Evolutionary conservation across 2,797 vertebrate species (phyloP), one percentile per base, ranked within the genome.

Genomic region (Rhinogobio ventralis): DNA sequence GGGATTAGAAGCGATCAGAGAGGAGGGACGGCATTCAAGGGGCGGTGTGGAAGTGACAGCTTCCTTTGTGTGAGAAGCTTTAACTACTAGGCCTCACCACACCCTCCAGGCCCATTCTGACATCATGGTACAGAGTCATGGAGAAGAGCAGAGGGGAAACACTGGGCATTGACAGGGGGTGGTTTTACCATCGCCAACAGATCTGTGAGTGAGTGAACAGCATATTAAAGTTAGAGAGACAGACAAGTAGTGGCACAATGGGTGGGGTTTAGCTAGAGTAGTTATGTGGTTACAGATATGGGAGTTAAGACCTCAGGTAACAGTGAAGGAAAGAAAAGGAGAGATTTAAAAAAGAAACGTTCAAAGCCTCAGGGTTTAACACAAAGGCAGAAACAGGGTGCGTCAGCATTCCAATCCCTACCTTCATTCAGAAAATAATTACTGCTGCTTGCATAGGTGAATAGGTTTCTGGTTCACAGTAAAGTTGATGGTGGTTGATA

Each of bases 1-100:
- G 85, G 92, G 91, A 94, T 93, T 91, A 93, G 69, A 90, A 87
- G 81, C 87, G 90, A 89, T 91, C 88, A 87, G 87, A 87, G 86
- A 85, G 89, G 87, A 72, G 90, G 90, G 79, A 79, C 67, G 85
- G 68, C 82, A 85, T 79, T 71, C 83, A 86, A 20, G 79, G 69
- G 81, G 82, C 23, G 78, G 76, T 60, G 84, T 81, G 68, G 79
- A 90, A 85, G 85, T 90, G 89, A 90, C 87, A 87, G 86, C 74
- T 72, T 8, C 68, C 84, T 88, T 90, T 90, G 75, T 85, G 73
- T 75, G 39, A 73, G 53, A 85, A 88, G 84, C 30, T 81, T 85
- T 62, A 87, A 87, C 62, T 86, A 73, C 83, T 79, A 85, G 86
- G 81, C 67, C 85, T 51, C 83, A 69, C 79, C 74, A 60, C 51